Evolutionary conservation across 1,140 invertebrate genomes (phyloP).

Genomic region (Aphelenchoides fujianensis): DNA sequence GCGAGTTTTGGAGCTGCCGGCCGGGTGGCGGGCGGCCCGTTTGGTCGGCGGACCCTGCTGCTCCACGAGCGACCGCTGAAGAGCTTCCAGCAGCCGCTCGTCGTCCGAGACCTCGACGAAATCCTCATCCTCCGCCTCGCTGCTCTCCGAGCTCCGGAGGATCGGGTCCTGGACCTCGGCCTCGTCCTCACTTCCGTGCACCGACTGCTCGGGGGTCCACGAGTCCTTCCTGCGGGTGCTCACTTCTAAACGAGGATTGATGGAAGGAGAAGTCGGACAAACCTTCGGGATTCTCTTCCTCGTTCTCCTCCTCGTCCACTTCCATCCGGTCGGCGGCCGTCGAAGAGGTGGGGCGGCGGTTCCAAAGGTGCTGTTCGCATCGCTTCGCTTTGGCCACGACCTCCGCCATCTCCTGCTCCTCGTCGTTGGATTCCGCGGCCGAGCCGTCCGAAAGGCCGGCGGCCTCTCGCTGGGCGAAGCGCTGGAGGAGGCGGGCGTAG

Average conservation of each 20-base stretch:
- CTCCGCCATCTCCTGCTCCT: neutral
- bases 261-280: neutral
- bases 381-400: neutral
- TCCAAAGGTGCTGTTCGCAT: neutral
- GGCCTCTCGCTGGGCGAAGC: neutral
- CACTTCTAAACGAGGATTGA: neutral
- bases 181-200: constrained; percentile 1
- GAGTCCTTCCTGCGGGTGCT: neutral
- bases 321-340: neutral
- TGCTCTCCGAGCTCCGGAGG: neutral
- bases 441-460: neutral
- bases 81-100: neutral
- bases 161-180: constrained; percentile 62
- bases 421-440: neutral
- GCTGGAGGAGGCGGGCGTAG: neutral
- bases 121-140: constrained; percentile 34
- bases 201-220: neutral
- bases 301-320: neutral
- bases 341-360: neutral
- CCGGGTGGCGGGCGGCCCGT: neutral
- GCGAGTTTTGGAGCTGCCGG: too few species aligned
- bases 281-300: too few species aligned
- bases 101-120: constrained; percentile 41
- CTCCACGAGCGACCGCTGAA: neutral
- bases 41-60: neutral